Conservation (phyloP, 2,113 vertebrate genomes). For the Corythornis vintsioides region DNA sequence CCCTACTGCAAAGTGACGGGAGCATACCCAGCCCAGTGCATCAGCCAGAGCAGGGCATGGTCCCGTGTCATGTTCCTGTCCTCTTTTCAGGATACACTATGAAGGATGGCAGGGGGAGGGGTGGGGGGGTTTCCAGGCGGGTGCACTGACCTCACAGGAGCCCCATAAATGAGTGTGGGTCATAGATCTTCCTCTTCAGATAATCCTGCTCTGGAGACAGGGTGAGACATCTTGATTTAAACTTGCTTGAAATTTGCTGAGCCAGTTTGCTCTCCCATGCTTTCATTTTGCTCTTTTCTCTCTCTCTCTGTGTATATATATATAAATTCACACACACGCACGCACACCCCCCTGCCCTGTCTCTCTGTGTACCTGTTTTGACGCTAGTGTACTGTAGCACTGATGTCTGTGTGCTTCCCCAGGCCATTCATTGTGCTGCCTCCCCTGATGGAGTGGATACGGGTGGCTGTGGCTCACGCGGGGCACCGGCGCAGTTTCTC, state of each 20-base stretch:
- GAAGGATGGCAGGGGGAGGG: not conserved
- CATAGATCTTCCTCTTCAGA: not conserved
- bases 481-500: constrained; percentile 96
- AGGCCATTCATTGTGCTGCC: constrained; percentile 97
- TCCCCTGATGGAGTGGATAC: constrained; percentile 97
- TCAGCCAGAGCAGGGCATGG: not conserved
- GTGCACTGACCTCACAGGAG: not conserved
- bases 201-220: not conserved
- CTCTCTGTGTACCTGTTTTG: not conserved
- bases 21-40: rapidly evolving
- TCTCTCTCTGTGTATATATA: not conserved
- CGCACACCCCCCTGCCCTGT: not conserved
- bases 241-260: not conserved
- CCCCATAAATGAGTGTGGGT: not conserved
- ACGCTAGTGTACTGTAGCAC: not conserved
- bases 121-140: not conserved
- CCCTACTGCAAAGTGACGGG: not conserved
- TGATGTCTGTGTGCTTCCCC: constrained; percentile 35
- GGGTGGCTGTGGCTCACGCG: constrained; percentile 91
- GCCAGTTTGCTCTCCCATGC: not conserved
- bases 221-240: not conserved
- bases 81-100: not conserved
- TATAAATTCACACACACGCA: not conserved
- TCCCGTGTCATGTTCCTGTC: not conserved
- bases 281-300: not conserved